Percentiles rank a stretch among this genome's conserved stretches.
phyloP scores from a whole-genome alignment of 2,888 invertebrate genomes.

The Xestia ashworthii region DNA sequence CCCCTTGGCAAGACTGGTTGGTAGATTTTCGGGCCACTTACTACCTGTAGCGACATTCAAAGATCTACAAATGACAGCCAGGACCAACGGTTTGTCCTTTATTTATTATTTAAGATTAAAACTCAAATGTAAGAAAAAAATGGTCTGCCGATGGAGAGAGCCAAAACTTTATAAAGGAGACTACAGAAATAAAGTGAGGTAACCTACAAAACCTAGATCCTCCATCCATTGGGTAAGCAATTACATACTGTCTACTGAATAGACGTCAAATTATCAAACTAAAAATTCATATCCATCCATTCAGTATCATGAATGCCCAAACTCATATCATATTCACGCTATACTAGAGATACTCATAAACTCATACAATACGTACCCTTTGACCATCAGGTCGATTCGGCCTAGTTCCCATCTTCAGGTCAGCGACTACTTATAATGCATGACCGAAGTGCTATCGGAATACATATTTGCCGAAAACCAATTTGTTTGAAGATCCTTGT shows the following conservation, averaged over 20 bases:
- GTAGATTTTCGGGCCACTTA: too few species aligned
- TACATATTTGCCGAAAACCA: constrained; percentile 73
- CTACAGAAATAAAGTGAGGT: neutral
- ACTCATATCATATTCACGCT: constrained; percentile 44
- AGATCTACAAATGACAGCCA: too few species aligned
- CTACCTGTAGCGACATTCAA: too few species aligned
- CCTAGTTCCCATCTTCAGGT: constrained; percentile 62
- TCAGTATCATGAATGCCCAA: constrained; percentile 2
- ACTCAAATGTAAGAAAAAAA: neutral
- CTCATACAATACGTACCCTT: constrained; percentile 48
- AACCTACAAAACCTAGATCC: neutral
- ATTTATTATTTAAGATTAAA: too few species aligned
- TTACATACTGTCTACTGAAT: neutral
- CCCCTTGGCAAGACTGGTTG: too few species aligned
- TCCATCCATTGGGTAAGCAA: neutral
- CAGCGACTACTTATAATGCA: constrained; percentile 78
- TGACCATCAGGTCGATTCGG: constrained; percentile 55
- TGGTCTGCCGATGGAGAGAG: neutral
- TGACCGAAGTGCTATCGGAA: constrained; percentile 71
- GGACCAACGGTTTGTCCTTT: too few species aligned
- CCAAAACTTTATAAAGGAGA: neutral
- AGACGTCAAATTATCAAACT: neutral
- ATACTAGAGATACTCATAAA: constrained; percentile 11
- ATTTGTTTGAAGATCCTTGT: constrained; percentile 68
- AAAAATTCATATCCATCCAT: constrained; percentile 5